Conservation (phyloP, 2,113 vertebrate species). For the Caloenas nicobarica region DNA sequence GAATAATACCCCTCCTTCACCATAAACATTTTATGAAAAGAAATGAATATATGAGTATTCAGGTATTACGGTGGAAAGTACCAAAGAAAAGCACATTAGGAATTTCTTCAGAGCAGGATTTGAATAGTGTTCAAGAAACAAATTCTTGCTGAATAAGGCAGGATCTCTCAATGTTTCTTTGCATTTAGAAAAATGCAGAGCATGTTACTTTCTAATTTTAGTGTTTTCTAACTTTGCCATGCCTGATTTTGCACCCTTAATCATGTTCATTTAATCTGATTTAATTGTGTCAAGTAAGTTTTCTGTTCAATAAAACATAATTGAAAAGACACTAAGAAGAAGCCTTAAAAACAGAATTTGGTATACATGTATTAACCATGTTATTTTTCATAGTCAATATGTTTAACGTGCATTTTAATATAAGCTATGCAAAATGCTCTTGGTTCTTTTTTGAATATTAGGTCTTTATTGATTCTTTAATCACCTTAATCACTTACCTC, state of each 20-base stretch:
- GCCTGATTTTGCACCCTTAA: conserved; percentile 32
- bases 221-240: conserved; percentile 1
- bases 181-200: background rate
- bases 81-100: background rate
- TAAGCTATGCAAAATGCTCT: background rate
- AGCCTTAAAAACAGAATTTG: background rate
- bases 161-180: background rate
- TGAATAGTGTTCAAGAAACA: background rate
- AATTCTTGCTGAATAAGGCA: background rate
- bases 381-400: background rate
- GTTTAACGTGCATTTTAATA: background rate
- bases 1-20: background rate
- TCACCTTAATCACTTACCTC: background rate
- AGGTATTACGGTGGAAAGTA: background rate
- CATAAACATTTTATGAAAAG: background rate
- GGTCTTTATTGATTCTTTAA: background rate
- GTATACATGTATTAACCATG: background rate
- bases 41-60: background rate
- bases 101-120: background rate
- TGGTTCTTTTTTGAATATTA: background rate
- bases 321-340: background rate
- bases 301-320: background rate
- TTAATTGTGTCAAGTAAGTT: conserved; percentile 34
- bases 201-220: conserved; percentile 12
- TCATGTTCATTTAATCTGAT: conserved; percentile 13